These are phyloP conservation scores for Orthosia gothica DNA, from an alignment of 2,888 invertebrate species.

Conservation along the genomic window DNA sequence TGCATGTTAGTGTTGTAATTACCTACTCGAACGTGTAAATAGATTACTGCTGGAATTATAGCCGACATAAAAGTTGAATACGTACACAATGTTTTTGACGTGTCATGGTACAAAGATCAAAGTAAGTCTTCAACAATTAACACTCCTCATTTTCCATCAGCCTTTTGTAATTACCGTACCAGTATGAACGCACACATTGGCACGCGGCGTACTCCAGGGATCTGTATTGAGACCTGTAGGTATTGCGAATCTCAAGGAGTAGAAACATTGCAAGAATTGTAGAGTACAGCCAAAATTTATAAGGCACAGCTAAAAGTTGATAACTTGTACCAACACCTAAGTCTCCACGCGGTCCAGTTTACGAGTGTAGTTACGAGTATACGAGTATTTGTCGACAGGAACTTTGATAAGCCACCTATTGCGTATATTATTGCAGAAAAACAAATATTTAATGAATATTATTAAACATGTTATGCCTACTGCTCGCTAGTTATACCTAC, in stretches of 20 bases:
- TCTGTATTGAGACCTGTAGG: not conserved
- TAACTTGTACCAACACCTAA: slow-evolving; percentile 49
- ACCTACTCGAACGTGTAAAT: slow-evolving; percentile 26
- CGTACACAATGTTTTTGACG: not conserved
- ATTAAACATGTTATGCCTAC: slow-evolving; percentile 53
- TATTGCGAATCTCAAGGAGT: not conserved
- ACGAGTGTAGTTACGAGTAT: slow-evolving; percentile 43
- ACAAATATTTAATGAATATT: slow-evolving; percentile 60
- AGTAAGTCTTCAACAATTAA: not conserved
- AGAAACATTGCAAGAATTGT: not conserved
- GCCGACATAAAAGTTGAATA: not conserved
- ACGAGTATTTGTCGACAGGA: slow-evolving; percentile 55
- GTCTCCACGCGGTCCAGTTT: slow-evolving; percentile 56
- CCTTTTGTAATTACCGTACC: not conserved
- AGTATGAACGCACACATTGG: not conserved
- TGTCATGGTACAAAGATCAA: not conserved
- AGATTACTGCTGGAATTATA: slow-evolving; percentile 27
- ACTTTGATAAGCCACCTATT: slow-evolving; percentile 63
- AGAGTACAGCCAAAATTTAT: not conserved
- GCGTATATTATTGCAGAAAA: slow-evolving; percentile 59
- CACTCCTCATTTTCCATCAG: not conserved
- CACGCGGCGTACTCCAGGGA: not conserved
- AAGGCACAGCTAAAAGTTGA: slow-evolving; percentile 3
- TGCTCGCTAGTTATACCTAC: slow-evolving; percentile 27
- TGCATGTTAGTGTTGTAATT: slow-evolving; percentile 34